Conservation (phyloP, 2,113 vertebrate species). For the Mola mola region DNA sequence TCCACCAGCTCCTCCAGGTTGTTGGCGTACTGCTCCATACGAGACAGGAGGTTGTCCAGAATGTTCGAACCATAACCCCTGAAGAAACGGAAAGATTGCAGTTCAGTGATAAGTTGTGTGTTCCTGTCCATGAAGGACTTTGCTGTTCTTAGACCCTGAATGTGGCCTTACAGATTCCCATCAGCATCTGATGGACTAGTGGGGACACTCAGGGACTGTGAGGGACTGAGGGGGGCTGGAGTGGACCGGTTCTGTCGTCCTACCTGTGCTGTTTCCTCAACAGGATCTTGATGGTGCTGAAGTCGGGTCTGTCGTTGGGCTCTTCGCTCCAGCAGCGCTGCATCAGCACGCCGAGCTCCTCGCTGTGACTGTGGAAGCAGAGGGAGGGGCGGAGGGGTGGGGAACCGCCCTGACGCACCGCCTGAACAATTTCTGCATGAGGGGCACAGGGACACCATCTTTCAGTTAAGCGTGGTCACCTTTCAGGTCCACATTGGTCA, state of each 20-base stretch:
- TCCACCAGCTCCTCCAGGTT: slow-evolving; percentile 97
- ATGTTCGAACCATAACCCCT: slow-evolving; percentile 91
- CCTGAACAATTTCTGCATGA: slow-evolving; percentile 85
- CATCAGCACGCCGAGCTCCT: slow-evolving; percentile 93
- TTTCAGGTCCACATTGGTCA: slow-evolving; percentile 12
- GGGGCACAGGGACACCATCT: neutral
- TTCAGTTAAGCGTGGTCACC: too few species aligned
- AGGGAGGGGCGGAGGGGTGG: slow-evolving; percentile 85
- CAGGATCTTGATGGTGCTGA: slow-evolving; percentile 89
- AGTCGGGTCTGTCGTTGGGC: slow-evolving; percentile 88
- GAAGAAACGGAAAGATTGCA: neutral
- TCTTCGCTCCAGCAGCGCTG: slow-evolving; percentile 95
- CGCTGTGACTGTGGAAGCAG: slow-evolving; percentile 83
- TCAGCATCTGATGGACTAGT: neutral
- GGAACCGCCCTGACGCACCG: slow-evolving; percentile 75
- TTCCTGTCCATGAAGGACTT: too few species aligned
- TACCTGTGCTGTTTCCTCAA: slow-evolving; percentile 93
- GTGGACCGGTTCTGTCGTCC: slow-evolving; percentile 63
- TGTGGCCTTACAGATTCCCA: too few species aligned
- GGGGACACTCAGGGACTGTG: neutral
- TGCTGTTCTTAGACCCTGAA: too few species aligned
- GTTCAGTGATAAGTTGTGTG: too few species aligned
- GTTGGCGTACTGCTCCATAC: slow-evolving; percentile 98
- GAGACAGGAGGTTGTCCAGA: slow-evolving; percentile 91
- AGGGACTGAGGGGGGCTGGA: neutral